Base-by-base conservation (phyloP, 2,888 invertebrate species). In the Stenolophus ochropezus region DNA sequence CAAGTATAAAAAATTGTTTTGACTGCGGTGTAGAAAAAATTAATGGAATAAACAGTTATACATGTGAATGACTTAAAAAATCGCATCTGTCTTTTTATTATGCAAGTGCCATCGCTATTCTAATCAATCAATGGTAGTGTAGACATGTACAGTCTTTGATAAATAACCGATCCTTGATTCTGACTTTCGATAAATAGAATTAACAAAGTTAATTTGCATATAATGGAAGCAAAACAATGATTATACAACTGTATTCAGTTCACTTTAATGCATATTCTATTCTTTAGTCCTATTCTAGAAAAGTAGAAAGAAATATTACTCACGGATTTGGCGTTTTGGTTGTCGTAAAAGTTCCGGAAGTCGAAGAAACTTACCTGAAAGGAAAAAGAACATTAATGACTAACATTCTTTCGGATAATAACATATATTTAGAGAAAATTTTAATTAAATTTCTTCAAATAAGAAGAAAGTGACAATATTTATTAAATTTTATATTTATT, bases 291-390 rank as follows among this genome's bases (percentile, higher is more conserved):
- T 14, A 69, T 21, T 69, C 65, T 33, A 25, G 23, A 11, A 33
- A 69, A 33, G 33, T 69, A 69, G 51, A 51, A 51, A 56, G 23
- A 25, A 61, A 61, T 69, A 4, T 20, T 69, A 69, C 65, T 69
- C 65, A 69, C 65, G 65, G 65, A 69, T 69, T 18, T 69, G 65
- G 27, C 18, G 65, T 14, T 33, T 69, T 69, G 65, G 33, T 27
- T 69, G 33, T 69, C 65, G 65, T 61, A 61, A 61, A 61, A 61
- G 61, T 27, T 69, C 65, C 65, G 65, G 65, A 69, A 69, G 65
- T 69, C 65, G 65, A 69, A 69, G 65, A 69, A 69, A 69, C 65
- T 69, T 69, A 69, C 65, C 65, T 69, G 18, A 33, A 65, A 69
- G 16, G 33, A 33, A 69, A 42, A 69, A 69, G 14, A 5, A 58